Evolutionary conservation across 2,797 vertebrate species (phyloP).

Genomic region (Trematomus bernacchii): DNA sequence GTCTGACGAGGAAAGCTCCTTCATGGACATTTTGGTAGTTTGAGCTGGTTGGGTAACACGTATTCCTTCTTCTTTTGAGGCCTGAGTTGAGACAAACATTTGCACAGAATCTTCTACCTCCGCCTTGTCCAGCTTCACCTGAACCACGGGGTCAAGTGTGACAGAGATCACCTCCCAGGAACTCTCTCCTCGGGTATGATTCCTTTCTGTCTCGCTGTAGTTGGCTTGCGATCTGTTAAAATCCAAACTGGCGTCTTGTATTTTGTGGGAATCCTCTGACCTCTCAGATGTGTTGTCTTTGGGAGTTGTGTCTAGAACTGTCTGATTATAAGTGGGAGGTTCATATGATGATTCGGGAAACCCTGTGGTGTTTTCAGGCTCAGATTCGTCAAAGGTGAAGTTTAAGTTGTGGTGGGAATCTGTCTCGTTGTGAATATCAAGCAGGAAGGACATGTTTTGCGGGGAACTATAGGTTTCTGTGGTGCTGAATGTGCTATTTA

Average conservation of each 20-base stretch:
- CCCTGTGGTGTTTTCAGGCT: conserved; percentile 45
- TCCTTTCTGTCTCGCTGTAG: conserved; percentile 38
- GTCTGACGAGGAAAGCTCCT: conserved; percentile 50
- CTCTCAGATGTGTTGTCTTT: conserved; percentile 47
- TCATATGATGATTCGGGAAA: conserved; percentile 34
- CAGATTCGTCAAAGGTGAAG: conserved; percentile 37
- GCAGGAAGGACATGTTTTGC: conserved; percentile 37
- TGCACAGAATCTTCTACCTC: conserved; percentile 23
- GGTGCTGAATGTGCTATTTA: conserved; percentile 30
- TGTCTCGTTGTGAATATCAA: conserved; percentile 57
- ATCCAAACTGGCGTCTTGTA: conserved; percentile 50
- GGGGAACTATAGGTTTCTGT: conserved; percentile 38
- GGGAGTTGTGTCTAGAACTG: conserved; percentile 42
- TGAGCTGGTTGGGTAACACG: conserved; percentile 34
- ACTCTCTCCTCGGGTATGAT: conserved; percentile 42
- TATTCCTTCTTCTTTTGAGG: conserved; percentile 43
- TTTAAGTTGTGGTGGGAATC: conserved; percentile 52
- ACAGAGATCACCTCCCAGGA: conserved; percentile 35
- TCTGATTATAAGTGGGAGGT: conserved; percentile 61
- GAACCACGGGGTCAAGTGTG: conserved; percentile 34
- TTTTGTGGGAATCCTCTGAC: conserved; percentile 57
- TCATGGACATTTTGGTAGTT: conserved; percentile 36
- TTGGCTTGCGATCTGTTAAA: conserved; percentile 38
- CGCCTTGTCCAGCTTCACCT: conserved; percentile 47
- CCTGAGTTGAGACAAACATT: conserved; percentile 48